A percentile compares a stretch with the other conserved stretches of the same genome.
phyloP scores from a whole-genome alignment of 1,140 invertebrate genomes.

The Orius insidiosus region DNA sequence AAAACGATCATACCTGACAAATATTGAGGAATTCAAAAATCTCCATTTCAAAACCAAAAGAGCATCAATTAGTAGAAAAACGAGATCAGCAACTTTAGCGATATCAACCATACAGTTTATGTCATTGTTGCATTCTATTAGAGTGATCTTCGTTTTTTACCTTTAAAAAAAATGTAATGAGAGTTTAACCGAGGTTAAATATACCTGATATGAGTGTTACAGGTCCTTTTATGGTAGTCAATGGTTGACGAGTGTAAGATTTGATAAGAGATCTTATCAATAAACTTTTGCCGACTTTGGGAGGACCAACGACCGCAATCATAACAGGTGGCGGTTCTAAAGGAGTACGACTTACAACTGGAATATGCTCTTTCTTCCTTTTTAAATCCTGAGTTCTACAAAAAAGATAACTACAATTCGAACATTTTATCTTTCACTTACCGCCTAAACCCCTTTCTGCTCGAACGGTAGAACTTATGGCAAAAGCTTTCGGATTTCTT shows the following conservation, averaged over 20 bases:
- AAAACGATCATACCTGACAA: conserved; percentile 78
- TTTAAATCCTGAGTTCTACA: conserved; percentile 77
- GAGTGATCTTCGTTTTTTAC: conserved; percentile 86
- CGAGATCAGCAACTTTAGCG: conserved; percentile 96
- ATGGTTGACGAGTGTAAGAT: conserved; percentile 73
- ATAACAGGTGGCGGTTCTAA: conserved; percentile 82
- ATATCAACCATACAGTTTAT: conserved; percentile 98
- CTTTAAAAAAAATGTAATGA: too few species aligned
- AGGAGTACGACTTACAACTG: conserved; percentile 80
- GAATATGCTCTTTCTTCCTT: conserved; percentile 88
- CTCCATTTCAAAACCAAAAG: conserved; percentile 99
- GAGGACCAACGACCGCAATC: conserved; percentile 90
- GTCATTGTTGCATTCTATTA: conserved; percentile 98
- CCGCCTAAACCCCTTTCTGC: conserved; percentile 75
- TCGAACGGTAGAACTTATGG: conserved; percentile 76
- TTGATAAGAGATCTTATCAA: conserved; percentile 84
- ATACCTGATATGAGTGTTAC: conserved; percentile 20
- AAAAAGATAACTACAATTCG: conserved; percentile 6
- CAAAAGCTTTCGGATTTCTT: conserved; percentile 92
- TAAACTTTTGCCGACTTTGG: conserved; percentile 93
- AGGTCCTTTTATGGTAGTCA: conserved; percentile 80
- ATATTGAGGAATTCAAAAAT: conserved; percentile 98
- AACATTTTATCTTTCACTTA: conserved; percentile 22
- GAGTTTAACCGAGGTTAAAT: too few species aligned
- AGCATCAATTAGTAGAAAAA: conserved; percentile 90